Conservation (phyloP, 1,140 invertebrate species). For the Achroia grisella region DNA sequence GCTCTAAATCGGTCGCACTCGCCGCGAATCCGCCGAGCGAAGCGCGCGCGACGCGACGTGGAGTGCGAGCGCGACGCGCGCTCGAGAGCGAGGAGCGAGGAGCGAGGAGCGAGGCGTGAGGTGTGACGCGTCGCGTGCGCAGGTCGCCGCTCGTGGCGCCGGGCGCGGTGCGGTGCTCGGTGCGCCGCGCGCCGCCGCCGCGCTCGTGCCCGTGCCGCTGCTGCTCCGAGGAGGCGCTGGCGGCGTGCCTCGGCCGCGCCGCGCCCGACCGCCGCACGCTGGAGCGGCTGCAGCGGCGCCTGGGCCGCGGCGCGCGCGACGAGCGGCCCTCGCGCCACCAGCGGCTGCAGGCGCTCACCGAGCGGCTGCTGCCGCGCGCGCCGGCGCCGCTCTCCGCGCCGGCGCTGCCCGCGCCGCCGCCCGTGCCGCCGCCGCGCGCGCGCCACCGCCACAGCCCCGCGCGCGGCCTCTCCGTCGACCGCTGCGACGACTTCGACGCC, state of each 20-base stretch:
- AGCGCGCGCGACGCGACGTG: slow-evolving; percentile 27
- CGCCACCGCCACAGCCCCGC: slow-evolving; percentile 51
- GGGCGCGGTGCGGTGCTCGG: slow-evolving; percentile 75
- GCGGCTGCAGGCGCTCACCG: slow-evolving; percentile 83
- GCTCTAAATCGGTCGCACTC: slow-evolving; percentile 64
- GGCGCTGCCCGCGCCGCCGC: slow-evolving; percentile 43
- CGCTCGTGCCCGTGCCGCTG: slow-evolving; percentile 59
- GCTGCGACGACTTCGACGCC: slow-evolving; percentile 57
- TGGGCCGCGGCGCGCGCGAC: slow-evolving; percentile 77
- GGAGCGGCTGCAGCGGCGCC: slow-evolving; percentile 85
- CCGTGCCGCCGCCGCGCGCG: slow-evolving; percentile 49
- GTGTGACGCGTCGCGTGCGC: slow-evolving; percentile 35
- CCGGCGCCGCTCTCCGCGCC: slow-evolving; percentile 43
- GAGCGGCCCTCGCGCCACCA: slow-evolving; percentile 76
- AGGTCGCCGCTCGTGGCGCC: slow-evolving; percentile 75
- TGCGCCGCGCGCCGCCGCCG: slow-evolving; percentile 71
- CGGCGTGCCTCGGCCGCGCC: slow-evolving; percentile 68
- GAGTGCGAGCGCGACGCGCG: background rate
- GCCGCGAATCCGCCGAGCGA: slow-evolving; percentile 51
- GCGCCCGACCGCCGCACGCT: slow-evolving; percentile 76
- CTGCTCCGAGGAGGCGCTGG: slow-evolving; percentile 70
- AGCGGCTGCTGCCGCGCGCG: slow-evolving; percentile 76
- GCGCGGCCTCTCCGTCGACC: slow-evolving; percentile 50
- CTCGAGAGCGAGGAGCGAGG: too few relatives aligned
- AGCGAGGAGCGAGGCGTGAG: too few relatives aligned